Percentiles rank a stretch among this genome's conserved stretches.
Conservation (phyloP, 2,113 vertebrate genomes). For the Notarius lentiginosus region DNA sequence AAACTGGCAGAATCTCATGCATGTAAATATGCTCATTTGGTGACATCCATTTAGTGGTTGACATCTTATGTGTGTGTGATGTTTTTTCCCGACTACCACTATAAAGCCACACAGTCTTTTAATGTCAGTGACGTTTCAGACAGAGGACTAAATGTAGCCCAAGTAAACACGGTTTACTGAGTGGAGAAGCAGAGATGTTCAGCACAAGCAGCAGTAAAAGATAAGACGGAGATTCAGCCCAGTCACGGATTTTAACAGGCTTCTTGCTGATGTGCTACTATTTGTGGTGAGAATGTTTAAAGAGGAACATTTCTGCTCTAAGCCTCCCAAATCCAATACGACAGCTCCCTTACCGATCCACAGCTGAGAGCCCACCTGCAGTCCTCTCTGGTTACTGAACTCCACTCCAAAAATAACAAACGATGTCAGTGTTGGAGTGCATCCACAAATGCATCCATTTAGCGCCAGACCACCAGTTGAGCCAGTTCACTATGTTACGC, state of each 20-base stretch:
- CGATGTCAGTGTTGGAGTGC: slow-evolving; percentile 7
- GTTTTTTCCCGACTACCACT: not conserved
- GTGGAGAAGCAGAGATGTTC: not conserved
- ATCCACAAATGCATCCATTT: slow-evolving; percentile 8
- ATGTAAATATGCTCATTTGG: slow-evolving; percentile 4
- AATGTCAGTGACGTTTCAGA: not conserved
- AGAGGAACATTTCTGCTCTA: slow-evolving; percentile 17
- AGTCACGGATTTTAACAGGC: slow-evolving; percentile 23
- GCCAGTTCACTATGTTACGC: slow-evolving; percentile 8
- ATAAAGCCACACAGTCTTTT: not conserved
- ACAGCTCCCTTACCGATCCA: slow-evolving; percentile 20
- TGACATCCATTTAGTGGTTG: not conserved
- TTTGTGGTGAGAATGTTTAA: slow-evolving; percentile 40
- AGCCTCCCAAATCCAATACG: slow-evolving; percentile 32
- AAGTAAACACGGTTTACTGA: not conserved
- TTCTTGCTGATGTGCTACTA: slow-evolving; percentile 25
- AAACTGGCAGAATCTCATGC: not conserved
- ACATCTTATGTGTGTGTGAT: not conserved
- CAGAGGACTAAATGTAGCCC: not conserved
- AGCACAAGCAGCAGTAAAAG: not conserved
- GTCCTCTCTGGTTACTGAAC: slow-evolving; percentile 3
- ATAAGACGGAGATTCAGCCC: slow-evolving; percentile 5
- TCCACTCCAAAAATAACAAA: slow-evolving; percentile 16
- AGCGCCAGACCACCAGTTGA: slow-evolving; percentile 20
- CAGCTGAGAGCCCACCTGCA: slow-evolving; percentile 22